Evolutionary conservation across 2,888 invertebrate species (phyloP), one percentile per base, ranked within the genome.

Genomic region (Dysmachus trigonus): DNA sequence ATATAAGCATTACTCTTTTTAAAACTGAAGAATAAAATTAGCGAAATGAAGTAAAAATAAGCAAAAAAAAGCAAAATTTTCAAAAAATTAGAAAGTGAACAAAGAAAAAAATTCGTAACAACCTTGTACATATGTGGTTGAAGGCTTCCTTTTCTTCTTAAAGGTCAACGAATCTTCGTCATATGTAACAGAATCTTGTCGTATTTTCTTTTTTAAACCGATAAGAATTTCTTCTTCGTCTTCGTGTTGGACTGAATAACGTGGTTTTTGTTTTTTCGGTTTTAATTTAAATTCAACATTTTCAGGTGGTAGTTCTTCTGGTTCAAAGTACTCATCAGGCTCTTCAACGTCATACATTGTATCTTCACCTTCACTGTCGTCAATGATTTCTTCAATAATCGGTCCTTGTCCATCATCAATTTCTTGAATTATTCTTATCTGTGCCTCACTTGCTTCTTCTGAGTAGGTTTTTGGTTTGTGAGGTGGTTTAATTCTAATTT

Each of bases 361-460:
- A 51, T 92, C 91, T 89, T 93, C 93, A 31, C 91, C 92, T 87
- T 93, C 92, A 84, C 93, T 93, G 89, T 94, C 94, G 89, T 94
- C 94, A 85, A 94, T 93, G 83, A 95, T 94, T 92, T 95, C 94
- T 90, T 95, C 94, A 86, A 94, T 93, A 51, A 93, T 92, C 13
- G 94, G 94, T 38, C 91, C 92, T 87, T 94, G 93, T 86, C 94
- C 94, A 88, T 94, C 94, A 87, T 95, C 94, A 88, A 93, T 89
- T 91, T 95, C 94, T 91, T 94, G 93, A 53, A 93, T 92, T 71
- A 95, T 94, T 90, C 94, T 94, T 62, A 97, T 95, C 0, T 95
- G 95, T 87, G 96, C 94, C 93, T 96, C 96, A 86, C 95, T 95
- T 22, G 95, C 94, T 92, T 96, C 96, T 92, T 97, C 97, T 13